These are phyloP conservation scores for Chelonia mydas DNA, from an alignment of 2,797 vertebrate genomes.

Conservation along the genomic window DNA sequence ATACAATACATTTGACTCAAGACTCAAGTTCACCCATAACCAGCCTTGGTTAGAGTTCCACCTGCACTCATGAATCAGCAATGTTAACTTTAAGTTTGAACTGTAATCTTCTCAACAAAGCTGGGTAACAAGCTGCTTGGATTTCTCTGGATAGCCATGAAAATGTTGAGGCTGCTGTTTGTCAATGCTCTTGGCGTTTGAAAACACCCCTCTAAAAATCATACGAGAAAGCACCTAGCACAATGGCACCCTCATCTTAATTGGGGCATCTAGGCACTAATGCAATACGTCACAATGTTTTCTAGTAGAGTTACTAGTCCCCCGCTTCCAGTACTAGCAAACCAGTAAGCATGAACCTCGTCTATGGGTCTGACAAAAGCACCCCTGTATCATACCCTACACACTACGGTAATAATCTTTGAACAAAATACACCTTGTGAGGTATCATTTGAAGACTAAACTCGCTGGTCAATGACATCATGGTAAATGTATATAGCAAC, in stretches of 20 bases:
- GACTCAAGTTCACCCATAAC: background rate
- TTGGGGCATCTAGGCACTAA: background rate
- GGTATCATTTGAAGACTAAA: no score
- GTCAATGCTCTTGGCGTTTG: background rate
- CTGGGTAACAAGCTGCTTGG: background rate
- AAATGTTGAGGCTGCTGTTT: background rate
- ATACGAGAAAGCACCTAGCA: background rate
- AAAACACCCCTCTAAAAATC: background rate
- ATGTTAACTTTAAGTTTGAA: background rate
- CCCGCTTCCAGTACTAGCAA: background rate
- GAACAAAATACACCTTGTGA: no score
- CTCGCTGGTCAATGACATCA: no score
- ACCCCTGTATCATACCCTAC: no score
- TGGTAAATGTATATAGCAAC: no score
- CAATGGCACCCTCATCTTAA: background rate
- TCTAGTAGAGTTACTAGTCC: background rate
- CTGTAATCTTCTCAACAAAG: background rate
- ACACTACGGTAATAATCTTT: no score
- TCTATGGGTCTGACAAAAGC: background rate
- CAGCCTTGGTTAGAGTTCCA: background rate
- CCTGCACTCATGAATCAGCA: no score
- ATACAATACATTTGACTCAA: background rate
- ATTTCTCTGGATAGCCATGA: background rate
- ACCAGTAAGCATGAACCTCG: background rate
- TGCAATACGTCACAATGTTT: background rate